Evolutionary conservation across 2,888 invertebrate genomes (phyloP).

Genomic region (Eristalinus sepulchralis): DNA sequence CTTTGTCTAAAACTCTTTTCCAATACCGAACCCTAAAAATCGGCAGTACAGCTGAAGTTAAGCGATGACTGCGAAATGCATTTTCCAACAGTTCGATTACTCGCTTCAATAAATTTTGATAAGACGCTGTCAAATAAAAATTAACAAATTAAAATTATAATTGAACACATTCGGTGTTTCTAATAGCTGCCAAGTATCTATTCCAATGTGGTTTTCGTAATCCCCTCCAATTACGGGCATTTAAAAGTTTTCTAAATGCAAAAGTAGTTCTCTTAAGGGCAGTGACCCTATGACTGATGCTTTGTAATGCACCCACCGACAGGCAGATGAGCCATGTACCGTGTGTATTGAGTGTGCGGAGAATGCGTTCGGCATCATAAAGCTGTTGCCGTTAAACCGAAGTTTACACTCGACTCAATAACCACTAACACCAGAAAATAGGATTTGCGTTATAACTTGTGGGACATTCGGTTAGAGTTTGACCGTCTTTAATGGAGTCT

Average conservation of each 20-base stretch:
- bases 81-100: too few relatives aligned
- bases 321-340: not conserved
- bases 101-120: too few relatives aligned
- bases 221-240: not conserved
- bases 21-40: too few relatives aligned
- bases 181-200: too few relatives aligned
- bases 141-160: too few relatives aligned
- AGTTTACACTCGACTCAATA: slow-evolving; percentile 12
- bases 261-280: not conserved
- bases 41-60: too few relatives aligned
- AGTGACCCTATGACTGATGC: not conserved
- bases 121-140: too few relatives aligned
- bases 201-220: not conserved
- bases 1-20: too few relatives aligned
- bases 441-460: slow-evolving; percentile 23
- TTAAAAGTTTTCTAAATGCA: not conserved
- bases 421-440: not conserved
- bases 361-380: not conserved
- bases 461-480: slow-evolving; percentile 6
- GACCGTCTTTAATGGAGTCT: slow-evolving; percentile 29
- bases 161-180: too few relatives aligned
- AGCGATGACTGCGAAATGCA: too few relatives aligned
- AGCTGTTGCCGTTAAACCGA: slow-evolving; percentile 1
- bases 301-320: not conserved
- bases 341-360: not conserved